Percentiles rank a stretch among this genome's conserved stretches.
Evolutionary conservation across 2,797 vertebrate species (phyloP).

Genomic region (Mionectes olivaceus): DNA sequence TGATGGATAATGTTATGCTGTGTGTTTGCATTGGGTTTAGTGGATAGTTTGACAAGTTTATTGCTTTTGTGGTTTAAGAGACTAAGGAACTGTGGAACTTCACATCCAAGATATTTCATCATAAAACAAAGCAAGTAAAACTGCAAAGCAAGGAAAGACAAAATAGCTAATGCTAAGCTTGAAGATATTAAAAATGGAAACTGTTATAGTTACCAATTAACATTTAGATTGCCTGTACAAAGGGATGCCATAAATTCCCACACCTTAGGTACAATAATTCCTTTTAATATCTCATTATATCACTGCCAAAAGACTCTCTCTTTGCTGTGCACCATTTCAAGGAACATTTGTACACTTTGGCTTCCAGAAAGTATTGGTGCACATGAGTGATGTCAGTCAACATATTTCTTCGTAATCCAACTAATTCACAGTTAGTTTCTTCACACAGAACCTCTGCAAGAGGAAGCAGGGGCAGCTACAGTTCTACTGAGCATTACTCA

Average conservation of each 20-base stretch:
- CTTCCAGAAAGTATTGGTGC: not conserved
- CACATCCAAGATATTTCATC: not conserved
- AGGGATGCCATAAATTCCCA: slow-evolving; percentile 43
- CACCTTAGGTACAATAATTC: slow-evolving; percentile 18
- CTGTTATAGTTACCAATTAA: slow-evolving; percentile 51
- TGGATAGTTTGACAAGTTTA: slow-evolving; percentile 2
- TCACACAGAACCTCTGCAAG: not conserved
- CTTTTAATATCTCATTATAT: slow-evolving; percentile 12
- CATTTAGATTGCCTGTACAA: slow-evolving; percentile 62
- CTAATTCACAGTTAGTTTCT: not conserved
- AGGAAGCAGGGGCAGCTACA: not conserved
- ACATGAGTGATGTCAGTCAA: not conserved
- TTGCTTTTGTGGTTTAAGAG: slow-evolving; percentile 18
- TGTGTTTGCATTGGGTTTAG: not conserved
- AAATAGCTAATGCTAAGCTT: not conserved
- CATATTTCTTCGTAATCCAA: not conserved
- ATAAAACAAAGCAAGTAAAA: slow-evolving; percentile 35
- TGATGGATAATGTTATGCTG: not conserved
- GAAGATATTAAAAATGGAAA: slow-evolving; percentile 44
- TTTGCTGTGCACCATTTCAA: not conserved
- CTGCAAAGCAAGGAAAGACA: slow-evolving; percentile 12
- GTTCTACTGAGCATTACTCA: not conserved
- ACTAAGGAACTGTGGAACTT: not conserved
- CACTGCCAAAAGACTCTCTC: not conserved
- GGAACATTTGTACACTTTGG: not conserved